Percentiles rank a stretch among this genome's conserved stretches.
These are phyloP conservation scores for Periplaneta americana DNA, from an alignment of 1,140 invertebrate genomes.

Conservation along the genomic window DNA sequence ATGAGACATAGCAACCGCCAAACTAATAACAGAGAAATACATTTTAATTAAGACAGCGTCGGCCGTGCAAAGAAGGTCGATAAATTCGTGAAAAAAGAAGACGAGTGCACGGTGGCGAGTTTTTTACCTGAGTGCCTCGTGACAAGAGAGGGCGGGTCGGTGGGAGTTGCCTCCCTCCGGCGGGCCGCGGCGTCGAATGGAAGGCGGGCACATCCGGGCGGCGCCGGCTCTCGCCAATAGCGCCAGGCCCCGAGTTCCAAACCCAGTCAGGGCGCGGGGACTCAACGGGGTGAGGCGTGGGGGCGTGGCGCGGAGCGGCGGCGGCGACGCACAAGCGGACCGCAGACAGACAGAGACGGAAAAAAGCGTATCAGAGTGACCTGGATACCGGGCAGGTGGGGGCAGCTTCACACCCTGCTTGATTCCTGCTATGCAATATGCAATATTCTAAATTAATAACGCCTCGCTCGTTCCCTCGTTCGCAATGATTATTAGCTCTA, in stretches of 20 bases:
- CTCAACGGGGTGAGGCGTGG: not conserved
- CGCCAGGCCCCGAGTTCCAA: slow-evolving; percentile 10
- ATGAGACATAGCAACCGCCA: no score
- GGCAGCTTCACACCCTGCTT: no score
- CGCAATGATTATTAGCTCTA: no score
- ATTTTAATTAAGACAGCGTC: not conserved
- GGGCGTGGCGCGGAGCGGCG: not conserved
- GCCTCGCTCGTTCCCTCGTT: no score
- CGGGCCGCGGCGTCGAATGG: not conserved
- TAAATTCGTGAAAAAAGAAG: not conserved
- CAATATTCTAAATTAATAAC: no score
- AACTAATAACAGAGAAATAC: not conserved
- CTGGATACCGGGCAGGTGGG: not conserved
- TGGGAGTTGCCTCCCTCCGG: not conserved
- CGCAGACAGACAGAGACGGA: not conserved
- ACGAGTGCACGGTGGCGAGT: not conserved
- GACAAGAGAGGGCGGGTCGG: slow-evolving; percentile 5
- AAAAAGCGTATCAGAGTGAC: not conserved
- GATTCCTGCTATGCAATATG: no score
- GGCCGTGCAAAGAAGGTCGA: not conserved
- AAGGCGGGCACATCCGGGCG: not conserved
- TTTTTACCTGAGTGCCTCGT: not conserved
- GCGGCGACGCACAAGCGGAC: not conserved
- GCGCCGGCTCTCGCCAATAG: slow-evolving; percentile 3
- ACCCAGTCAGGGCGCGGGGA: slow-evolving; percentile 11